A percentile compares a stretch with the other conserved stretches of the same genome.
Conservation (phyloP, 2,888 invertebrate genomes). For the Acronicta alni region DNA sequence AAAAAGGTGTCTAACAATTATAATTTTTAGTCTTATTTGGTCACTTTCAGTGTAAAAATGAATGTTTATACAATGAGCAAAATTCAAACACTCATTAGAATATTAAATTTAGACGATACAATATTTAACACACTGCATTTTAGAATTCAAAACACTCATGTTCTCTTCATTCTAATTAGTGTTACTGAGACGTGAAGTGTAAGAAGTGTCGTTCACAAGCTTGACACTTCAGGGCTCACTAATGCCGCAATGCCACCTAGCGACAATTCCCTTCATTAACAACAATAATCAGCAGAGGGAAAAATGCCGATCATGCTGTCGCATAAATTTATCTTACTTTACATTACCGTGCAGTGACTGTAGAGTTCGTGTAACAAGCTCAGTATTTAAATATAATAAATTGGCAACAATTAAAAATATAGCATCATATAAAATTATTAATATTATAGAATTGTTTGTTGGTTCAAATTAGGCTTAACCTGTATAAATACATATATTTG, state of each 20-base stretch:
- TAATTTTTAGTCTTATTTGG: slow-evolving; percentile 42
- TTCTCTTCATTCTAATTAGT: slow-evolving; percentile 22
- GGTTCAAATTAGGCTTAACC: slow-evolving; percentile 49
- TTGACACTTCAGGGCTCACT: no score
- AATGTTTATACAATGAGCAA: slow-evolving; percentile 63
- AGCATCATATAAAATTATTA: slow-evolving; percentile 62
- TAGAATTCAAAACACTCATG: slow-evolving; percentile 27
- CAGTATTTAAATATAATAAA: slow-evolving; percentile 66
- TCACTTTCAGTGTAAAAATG: slow-evolving; percentile 56
- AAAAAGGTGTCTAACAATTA: slow-evolving; percentile 24
- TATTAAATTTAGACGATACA: slow-evolving; percentile 52
- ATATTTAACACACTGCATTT: slow-evolving; percentile 38
- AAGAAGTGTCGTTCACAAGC: slow-evolving; percentile 12
- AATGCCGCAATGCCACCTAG: no score
- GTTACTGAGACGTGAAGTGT: slow-evolving; percentile 31
- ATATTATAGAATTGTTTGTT: slow-evolving; percentile 47
- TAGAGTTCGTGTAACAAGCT: slow-evolving; percentile 61
- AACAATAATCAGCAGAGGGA: slow-evolving; percentile 40
- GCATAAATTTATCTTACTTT: neutral
- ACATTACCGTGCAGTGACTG: slow-evolving; percentile 34
- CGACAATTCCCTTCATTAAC: slow-evolving; percentile 30
- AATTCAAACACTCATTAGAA: slow-evolving; percentile 53
- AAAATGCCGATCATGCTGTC: neutral
- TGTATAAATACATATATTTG: slow-evolving; percentile 15
- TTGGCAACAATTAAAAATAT: slow-evolving; percentile 85